Percentiles rank a stretch among this genome's conserved stretches.
Conservation (phyloP, 2,797 vertebrate species). For the Cossypha niveicapilla region DNA sequence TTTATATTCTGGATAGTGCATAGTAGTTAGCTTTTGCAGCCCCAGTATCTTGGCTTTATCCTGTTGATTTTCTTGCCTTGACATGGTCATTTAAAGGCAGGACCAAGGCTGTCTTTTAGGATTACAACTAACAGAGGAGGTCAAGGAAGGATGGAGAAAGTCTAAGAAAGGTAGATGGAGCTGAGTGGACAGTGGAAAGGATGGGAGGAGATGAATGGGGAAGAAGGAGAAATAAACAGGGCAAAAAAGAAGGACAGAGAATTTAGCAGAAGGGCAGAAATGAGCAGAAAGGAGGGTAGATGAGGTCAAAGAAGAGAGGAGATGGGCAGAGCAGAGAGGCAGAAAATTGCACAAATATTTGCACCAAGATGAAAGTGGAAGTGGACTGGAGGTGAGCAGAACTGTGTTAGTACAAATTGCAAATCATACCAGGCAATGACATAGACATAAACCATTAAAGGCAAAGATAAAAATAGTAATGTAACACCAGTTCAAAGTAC, state of each 20-base stretch:
- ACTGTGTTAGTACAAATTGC: not conserved
- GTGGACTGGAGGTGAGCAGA: not conserved
- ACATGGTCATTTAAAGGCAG: not conserved
- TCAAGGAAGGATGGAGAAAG: not conserved
- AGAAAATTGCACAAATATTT: not conserved
- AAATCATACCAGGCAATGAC: not conserved
- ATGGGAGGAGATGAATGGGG: too few relatives aligned
- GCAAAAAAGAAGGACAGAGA: not conserved
- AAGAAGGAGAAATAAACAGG: not conserved
- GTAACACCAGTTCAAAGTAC: not conserved
- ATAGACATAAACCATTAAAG: not conserved
- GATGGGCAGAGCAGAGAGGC: accelerated
- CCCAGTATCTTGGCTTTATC: not conserved
- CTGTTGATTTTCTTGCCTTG: not conserved
- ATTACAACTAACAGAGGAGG: not conserved
- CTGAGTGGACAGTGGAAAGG: accelerated
- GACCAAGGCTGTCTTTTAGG: not conserved
- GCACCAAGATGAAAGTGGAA: not conserved
- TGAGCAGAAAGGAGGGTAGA: not conserved
- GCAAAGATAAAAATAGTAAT: not conserved
- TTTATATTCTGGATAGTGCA: not conserved
- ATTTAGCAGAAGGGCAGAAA: not conserved
- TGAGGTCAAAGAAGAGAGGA: not conserved
- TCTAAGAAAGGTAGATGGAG: not conserved
- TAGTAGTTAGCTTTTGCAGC: not conserved